Base-by-base conservation (phyloP, 2,797 vertebrate species). In the Parauchenoglanis punctatus region DNA sequence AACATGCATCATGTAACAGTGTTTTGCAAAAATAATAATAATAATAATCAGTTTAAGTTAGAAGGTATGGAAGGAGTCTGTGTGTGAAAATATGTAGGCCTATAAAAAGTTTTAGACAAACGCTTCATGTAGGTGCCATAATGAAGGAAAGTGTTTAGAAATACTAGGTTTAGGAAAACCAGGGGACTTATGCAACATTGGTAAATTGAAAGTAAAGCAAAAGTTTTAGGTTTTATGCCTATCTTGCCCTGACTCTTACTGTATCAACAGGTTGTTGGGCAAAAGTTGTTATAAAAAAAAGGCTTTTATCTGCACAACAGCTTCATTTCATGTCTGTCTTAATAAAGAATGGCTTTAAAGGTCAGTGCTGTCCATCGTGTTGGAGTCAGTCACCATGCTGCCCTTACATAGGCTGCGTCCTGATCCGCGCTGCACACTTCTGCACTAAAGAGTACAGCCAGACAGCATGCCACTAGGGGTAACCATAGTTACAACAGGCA, bases 181-280 rank as follows among this genome's bases (percentile, higher is more conserved):
- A 35, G 17, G 20, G 20, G 35, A 81, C 46, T 63, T 63, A 17
- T 15, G 49, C 6, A 76, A 3, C 25, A 46, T 46, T 2, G 46
- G 58, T 63, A 63, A 20, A 35, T 23, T 0, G 3, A 18, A 56
- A 56, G 52, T 54, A 78, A 23, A 25, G 31, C 31, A n/a, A 46
- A 81, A 63, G 78, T n/a, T 81, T n/a, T 0, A n/a, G 54, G 15
- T 25, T 81, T 59, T 81, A 63, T 46, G 40, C 13, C 58, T 7
- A 44, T 44, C 58, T 61, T 44, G n/a, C 68, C 7, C 25, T 35
- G 63, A 44, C 61, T 28, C n/a, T 23, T 28, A 1, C 73, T 31
- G 18, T 17, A 87, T 88, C 90, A 90, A 91, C 91, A 92, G 87
- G 91, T 91, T 87, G 87, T 18, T 73, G 82, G 70, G n/a, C 13